Percentiles rank a stretch among this genome's conserved stretches.
These are phyloP conservation scores for Malurus splendens DNA, from an alignment of 2,797 vertebrate genomes.

Conservation along the genomic window DNA sequence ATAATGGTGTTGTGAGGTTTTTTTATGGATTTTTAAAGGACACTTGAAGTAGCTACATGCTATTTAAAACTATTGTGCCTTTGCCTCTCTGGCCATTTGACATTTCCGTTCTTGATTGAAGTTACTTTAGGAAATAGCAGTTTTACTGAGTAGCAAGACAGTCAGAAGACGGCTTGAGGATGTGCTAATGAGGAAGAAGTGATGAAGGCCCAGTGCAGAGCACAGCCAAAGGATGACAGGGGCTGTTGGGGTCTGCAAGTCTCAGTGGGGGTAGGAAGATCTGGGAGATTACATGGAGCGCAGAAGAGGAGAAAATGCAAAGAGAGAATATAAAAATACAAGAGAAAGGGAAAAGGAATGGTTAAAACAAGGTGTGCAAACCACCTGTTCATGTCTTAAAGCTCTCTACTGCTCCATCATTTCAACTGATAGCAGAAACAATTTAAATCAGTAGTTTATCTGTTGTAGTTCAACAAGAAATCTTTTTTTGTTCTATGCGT, in stretches of 20 bases:
- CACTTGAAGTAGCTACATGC: not conserved
- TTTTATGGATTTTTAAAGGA: not conserved
- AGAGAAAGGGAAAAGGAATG: not conserved
- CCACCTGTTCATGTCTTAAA: not conserved
- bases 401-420: fast-evolving
- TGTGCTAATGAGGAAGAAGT: not conserved
- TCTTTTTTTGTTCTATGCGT: fast-evolving
- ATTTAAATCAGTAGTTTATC: not conserved
- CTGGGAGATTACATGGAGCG: not conserved
- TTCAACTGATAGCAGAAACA: fast-evolving
- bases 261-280: fast-evolving
- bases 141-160: not conserved
- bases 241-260: fast-evolving
- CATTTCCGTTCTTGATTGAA: not conserved
- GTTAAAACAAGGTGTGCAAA: not conserved
- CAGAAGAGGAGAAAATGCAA: not conserved
- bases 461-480: not conserved
- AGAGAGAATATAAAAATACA: not conserved
- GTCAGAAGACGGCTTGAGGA: not conserved
- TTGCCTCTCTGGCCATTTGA: not conserved
- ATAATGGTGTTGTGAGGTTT: not conserved
- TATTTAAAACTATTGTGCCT: not conserved
- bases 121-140: not conserved
- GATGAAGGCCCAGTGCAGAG: not conserved
- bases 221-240: fast-evolving